Evolutionary conservation across 2,888 invertebrate species (phyloP).

Genomic region (Polymixis flavicincta): DNA sequence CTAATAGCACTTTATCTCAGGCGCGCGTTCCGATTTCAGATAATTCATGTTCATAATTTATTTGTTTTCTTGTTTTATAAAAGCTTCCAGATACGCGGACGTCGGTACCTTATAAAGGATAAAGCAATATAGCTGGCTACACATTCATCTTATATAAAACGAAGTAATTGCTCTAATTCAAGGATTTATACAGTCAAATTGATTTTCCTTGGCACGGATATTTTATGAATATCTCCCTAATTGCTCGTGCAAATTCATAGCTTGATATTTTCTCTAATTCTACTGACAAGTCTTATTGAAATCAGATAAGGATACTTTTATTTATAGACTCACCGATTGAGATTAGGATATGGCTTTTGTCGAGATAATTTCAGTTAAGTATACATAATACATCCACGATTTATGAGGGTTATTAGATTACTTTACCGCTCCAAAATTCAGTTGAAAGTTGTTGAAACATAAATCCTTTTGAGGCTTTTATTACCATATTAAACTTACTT

Average conservation of each 20-base stretch:
- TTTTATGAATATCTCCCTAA: conserved; percentile 61
- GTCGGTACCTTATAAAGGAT: conserved; percentile 34
- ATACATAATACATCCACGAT: neutral
- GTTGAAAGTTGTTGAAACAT: conserved; percentile 29
- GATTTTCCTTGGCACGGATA: conserved; percentile 50
- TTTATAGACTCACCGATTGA: neutral
- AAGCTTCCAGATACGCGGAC: conserved; percentile 23
- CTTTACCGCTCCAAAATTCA: conserved; percentile 11
- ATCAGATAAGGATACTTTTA: conserved; percentile 33
- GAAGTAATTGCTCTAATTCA: conserved; percentile 57
- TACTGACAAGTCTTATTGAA: conserved; percentile 39
- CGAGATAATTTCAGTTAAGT: neutral
- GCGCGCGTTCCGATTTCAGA: neutral
- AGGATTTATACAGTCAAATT: conserved; percentile 50
- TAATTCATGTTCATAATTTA: conserved; percentile 12
- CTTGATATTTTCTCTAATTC: conserved; percentile 49
- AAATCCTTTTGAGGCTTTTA: conserved; percentile 36
- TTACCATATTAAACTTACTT: conserved; percentile 34
- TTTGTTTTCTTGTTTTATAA: conserved; percentile 28
- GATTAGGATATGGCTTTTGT: conserved; percentile 6
- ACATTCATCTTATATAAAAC: conserved; percentile 46
- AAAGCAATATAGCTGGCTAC: conserved; percentile 39
- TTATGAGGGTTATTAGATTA: conserved; percentile 10
- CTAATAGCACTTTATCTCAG: conserved; percentile 10
- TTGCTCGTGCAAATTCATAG: conserved; percentile 43